Evolutionary conservation across 2,113 vertebrate species (phyloP).

Genomic region (Oriolus oriolus): DNA sequence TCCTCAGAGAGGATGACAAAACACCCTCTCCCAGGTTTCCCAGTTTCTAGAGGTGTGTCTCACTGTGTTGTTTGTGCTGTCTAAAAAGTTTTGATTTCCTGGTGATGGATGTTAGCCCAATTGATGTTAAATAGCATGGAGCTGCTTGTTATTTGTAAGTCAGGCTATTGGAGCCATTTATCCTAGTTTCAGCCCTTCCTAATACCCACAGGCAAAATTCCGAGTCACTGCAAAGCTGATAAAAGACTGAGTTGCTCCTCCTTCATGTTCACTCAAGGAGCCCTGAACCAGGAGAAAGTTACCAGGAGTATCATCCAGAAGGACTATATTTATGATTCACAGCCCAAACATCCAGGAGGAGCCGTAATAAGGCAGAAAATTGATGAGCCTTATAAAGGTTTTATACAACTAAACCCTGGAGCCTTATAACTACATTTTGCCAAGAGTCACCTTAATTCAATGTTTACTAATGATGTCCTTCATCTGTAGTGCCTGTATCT

Average conservation of each 20-base stretch:
- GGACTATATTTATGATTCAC: conserved; percentile 45
- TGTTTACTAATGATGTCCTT: conserved; percentile 50
- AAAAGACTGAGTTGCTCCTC: conserved; percentile 44
- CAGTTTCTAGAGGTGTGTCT: background rate
- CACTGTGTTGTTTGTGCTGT: background rate
- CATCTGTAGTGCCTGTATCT: background rate
- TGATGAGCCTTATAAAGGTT: conserved; percentile 58
- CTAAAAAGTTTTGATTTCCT: conserved; percentile 33
- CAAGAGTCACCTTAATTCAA: conserved; percentile 53
- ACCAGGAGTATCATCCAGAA: background rate
- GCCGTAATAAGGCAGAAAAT: conserved; percentile 50
- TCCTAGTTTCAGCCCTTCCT: conserved; percentile 49
- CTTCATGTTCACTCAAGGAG: conserved; percentile 27
- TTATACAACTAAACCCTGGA: conserved; percentile 35
- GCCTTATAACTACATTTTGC: conserved; percentile 43
- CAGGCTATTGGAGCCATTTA: conserved; percentile 58
- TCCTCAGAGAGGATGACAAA: background rate
- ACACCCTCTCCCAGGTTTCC: background rate
- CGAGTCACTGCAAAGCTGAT: conserved; percentile 42
- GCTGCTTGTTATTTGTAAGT: conserved; percentile 41
- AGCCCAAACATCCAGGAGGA: conserved; percentile 35
- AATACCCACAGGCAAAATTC: conserved; percentile 47
- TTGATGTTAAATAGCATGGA: conserved; percentile 44
- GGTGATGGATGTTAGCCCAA: conserved; percentile 20
- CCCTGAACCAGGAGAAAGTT: conserved; percentile 20